Conservation (phyloP, 2,113 vertebrate genomes). For the Carollia perspicillata region DNA sequence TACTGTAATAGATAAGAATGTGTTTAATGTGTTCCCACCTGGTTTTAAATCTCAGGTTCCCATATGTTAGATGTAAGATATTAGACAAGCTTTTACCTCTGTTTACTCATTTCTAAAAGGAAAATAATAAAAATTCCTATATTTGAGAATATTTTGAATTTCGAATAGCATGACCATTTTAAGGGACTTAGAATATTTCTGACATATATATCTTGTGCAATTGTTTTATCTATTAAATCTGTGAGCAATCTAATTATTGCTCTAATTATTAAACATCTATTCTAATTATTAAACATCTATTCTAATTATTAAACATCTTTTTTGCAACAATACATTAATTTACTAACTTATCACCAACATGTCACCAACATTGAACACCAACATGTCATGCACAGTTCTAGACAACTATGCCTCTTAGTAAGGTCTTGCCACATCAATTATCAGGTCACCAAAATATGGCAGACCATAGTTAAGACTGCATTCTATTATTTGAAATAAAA, state of each 20-base stretch:
- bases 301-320: neutral
- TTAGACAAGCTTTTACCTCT: neutral
- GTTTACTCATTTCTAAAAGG: neutral
- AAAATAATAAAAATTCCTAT: neutral
- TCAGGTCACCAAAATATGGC: neutral
- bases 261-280: no score
- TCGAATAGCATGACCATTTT: neutral
- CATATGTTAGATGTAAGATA: neutral
- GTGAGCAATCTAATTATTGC: neutral
- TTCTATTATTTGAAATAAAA: neutral
- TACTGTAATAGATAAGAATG: neutral
- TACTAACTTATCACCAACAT: neutral
- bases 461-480: accelerated
- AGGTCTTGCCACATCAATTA: neutral
- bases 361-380: neutral
- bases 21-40: no score
- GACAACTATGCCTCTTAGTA: neutral
- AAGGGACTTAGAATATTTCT: neutral
- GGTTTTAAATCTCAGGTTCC: neutral
- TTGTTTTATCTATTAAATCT: neutral
- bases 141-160: neutral
- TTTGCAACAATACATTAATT: neutral
- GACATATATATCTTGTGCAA: neutral
- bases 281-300: neutral
- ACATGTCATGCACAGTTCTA: neutral